phyloP scores from a whole-genome alignment of 1,140 invertebrate genomes.

The Lordiphosa stackelbergi region DNA sequence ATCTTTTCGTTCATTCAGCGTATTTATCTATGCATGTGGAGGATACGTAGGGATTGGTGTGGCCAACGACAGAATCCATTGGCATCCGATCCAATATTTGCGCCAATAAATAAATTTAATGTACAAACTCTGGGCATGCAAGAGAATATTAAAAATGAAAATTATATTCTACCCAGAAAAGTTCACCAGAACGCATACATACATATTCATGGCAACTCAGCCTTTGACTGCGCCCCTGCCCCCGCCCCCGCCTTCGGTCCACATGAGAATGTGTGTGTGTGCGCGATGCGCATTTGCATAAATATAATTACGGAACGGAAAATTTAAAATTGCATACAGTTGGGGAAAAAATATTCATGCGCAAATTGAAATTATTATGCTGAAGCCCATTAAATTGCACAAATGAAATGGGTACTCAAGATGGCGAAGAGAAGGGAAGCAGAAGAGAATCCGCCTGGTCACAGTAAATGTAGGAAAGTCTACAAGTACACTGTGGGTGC shows the following conservation, averaged over 20 bases:
- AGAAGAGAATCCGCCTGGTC: neutral
- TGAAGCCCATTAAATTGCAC: conserved; percentile 16
- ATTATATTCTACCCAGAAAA: conserved; percentile 65
- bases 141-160: conserved; percentile 76
- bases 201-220: conserved; percentile 36
- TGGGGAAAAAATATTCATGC: conserved; percentile 31
- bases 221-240: conserved; percentile 1
- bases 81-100: conserved; percentile 74
- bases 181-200: conserved; percentile 7
- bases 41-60: conserved; percentile 21
- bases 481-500: neutral
- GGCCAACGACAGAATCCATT: conserved; percentile 52
- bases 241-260: conserved; percentile 8
- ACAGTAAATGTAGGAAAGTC: neutral
- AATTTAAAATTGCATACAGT: conserved; percentile 65
- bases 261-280: conserved; percentile 11
- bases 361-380: conserved; percentile 54
- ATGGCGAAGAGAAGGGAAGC: conserved; percentile 1
- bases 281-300: conserved; percentile 56
- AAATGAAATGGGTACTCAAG: conserved; percentile 19
- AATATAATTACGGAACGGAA: conserved; percentile 68
- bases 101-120: conserved; percentile 75
- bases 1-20: too few species aligned
- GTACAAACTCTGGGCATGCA: conserved; percentile 67
- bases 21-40: too few species aligned